Base-by-base conservation (phyloP, 2,113 vertebrate species). In the Tetrao urogallus region DNA sequence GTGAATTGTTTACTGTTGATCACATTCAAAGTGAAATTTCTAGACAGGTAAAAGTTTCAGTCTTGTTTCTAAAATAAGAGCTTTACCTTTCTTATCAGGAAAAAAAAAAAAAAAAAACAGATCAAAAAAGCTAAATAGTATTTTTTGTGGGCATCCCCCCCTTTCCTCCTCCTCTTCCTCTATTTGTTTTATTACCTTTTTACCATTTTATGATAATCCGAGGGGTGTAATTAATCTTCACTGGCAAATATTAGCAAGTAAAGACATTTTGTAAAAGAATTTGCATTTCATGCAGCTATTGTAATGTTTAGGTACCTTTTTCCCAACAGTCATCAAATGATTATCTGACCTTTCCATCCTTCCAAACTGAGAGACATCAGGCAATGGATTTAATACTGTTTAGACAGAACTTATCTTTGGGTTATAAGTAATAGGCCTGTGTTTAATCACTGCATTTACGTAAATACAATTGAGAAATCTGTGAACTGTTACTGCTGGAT, bases 341-440 rank as follows among this genome's bases (percentile, higher is more conserved):
- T 90, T 94, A 52, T 84, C 83, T 97, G 96, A 96, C 95, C 91
- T 97, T 97, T 97, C 80, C 43, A 87, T 95, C 38, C 8, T 90
- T 89, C 89, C 79, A 95, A 73, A 57, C 93, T 78, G 45, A 1
- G 0, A 96, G 94, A 85, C 90, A 93, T 57, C 69, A 73, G 88
- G 66, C 87, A 77, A 72, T 72, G 67, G 83, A 88, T 95, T 92
- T 92, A 78, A 80, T 83, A 90, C 73, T 93, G 75, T 88, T 95
- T 89, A 83, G 94, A 93, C 58, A 91, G 88, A 95, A 73, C 78
- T 93, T 75, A 93, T 91, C 93, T 93, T 92, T 64, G 77, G 91
- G 80, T 90, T 96, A 78, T 96, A 97, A 97, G 96, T 97, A 97
- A 92, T 91, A 94, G 75, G 48, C 50, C 73, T 88, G 52, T 93